Percentiles rank a stretch among this genome's conserved stretches.
phyloP scores from a whole-genome alignment of 2,797 vertebrate genomes.

The Sarcophilus harrisii region DNA sequence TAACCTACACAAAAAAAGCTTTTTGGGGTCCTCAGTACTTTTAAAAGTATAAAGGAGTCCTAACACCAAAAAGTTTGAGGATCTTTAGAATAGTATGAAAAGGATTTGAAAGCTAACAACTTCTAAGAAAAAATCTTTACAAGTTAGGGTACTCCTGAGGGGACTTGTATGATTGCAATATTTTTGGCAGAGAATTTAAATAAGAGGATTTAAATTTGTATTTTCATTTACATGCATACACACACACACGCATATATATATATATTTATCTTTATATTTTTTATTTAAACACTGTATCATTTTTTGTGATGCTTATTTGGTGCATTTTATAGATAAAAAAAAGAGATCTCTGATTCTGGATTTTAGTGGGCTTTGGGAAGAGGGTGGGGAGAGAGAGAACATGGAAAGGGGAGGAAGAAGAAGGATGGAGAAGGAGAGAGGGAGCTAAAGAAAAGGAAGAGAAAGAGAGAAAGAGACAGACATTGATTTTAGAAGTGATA shows the following conservation, averaged over 20 bases:
- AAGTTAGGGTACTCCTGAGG: constrained; percentile 17
- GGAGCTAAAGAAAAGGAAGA: background rate
- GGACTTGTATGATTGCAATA: background rate
- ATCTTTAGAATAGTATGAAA: background rate
- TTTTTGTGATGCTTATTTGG: background rate
- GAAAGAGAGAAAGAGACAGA: no score
- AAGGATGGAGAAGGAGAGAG: background rate
- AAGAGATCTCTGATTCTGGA: background rate
- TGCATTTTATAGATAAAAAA: background rate
- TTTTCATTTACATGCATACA: background rate
- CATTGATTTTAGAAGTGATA: constrained; percentile 44
- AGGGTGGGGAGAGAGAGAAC: background rate
- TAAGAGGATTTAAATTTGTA: constrained; percentile 46
- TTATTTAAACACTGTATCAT: background rate
- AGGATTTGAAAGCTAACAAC: constrained; percentile 28
- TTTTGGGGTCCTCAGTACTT: background rate
- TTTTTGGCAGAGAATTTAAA: constrained; percentile 58
- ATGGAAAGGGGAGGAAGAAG: background rate
- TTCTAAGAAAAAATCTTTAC: constrained; percentile 9
- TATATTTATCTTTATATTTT: background rate
- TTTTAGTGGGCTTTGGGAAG: background rate
- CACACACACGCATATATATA: no score
- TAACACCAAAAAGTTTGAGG: background rate
- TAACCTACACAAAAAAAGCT: background rate
- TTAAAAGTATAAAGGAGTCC: background rate